Evolutionary conservation across 2,888 invertebrate species (phyloP).

Genomic region (Petrolisthes manimaculis): DNA sequence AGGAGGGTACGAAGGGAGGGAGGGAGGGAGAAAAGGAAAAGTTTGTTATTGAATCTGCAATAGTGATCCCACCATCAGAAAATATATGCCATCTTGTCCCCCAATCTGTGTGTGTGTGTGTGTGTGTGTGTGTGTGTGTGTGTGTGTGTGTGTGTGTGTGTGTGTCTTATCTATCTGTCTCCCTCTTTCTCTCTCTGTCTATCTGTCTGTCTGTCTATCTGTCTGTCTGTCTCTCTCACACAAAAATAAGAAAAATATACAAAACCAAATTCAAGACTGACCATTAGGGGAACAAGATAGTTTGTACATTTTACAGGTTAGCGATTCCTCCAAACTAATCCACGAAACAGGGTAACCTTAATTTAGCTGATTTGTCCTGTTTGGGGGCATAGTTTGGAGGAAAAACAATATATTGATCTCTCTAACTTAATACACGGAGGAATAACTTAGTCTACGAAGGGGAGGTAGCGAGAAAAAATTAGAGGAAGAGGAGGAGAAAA

Average conservation of each 20-base stretch:
- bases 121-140: too few species aligned
- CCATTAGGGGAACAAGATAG: neutral
- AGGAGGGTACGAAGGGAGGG: neutral
- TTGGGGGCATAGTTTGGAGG: neutral
- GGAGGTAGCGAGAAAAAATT: neutral
- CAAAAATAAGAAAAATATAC: neutral
- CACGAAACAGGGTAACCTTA: neutral
- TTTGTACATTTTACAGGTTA: neutral
- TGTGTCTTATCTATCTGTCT: too few species aligned
- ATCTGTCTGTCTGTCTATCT: too few species aligned
- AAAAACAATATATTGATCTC: neutral
- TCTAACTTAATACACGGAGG: neutral
- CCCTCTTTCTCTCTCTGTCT: too few species aligned
- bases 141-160: too few species aligned
- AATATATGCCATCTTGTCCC: neutral
- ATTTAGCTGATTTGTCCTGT: neutral
- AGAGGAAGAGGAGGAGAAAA: neutral
- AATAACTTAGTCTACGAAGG: neutral
- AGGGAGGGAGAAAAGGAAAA: neutral
- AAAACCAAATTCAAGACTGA: neutral
- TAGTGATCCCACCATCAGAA: slow-evolving; percentile 22
- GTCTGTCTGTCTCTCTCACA: too few species aligned
- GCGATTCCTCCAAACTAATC: too few species aligned
- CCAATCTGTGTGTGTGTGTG: too few species aligned
- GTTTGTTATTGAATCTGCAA: slow-evolving; percentile 30